These are phyloP conservation scores for Ptychodera flava DNA, from an alignment of 35 echinoderm and acorn worm species.

Conservation along the genomic window DNA sequence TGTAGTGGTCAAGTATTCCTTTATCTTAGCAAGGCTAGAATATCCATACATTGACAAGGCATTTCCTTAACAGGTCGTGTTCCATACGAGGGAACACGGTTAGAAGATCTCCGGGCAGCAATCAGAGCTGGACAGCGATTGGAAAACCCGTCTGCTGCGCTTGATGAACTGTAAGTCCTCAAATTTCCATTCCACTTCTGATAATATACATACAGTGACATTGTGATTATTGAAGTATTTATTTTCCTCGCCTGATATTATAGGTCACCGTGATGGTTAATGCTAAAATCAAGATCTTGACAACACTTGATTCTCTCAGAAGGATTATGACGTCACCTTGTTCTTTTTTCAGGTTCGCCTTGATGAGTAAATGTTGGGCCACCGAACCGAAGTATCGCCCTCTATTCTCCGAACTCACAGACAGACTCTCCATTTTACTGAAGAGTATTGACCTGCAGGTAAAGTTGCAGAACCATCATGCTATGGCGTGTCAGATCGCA, in stretches of 20 bases:
- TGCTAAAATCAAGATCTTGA: too few species aligned
- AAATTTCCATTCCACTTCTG: too few species aligned
- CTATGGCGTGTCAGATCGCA: background rate
- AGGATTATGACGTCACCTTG: too few species aligned
- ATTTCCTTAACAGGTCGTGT: background rate
- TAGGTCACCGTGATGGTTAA: too few species aligned
- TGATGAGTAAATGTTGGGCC: constrained; percentile 21
- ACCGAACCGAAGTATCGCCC: constrained; percentile 29
- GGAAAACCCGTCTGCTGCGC: background rate
- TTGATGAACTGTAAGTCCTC: constrained; percentile 1
- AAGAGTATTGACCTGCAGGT: constrained; percentile 29
- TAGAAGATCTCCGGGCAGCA: background rate
- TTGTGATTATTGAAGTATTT: too few species aligned
- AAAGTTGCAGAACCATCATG: background rate
- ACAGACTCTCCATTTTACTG: constrained; percentile 4
- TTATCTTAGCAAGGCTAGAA: too few species aligned
- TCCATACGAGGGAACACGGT: background rate
- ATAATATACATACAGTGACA: too few species aligned
- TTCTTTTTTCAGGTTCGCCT: constrained; percentile 29
- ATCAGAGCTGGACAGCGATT: background rate
- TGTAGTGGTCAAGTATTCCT: too few species aligned
- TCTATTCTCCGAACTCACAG: background rate
- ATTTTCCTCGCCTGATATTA: too few species aligned
- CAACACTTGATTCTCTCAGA: too few species aligned
- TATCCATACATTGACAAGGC: too few species aligned